Evolutionary conservation across 2,888 invertebrate genomes (phyloP), one percentile per base, ranked within the genome.

Genomic region (Kuschelorhynchus macadamiae): DNA sequence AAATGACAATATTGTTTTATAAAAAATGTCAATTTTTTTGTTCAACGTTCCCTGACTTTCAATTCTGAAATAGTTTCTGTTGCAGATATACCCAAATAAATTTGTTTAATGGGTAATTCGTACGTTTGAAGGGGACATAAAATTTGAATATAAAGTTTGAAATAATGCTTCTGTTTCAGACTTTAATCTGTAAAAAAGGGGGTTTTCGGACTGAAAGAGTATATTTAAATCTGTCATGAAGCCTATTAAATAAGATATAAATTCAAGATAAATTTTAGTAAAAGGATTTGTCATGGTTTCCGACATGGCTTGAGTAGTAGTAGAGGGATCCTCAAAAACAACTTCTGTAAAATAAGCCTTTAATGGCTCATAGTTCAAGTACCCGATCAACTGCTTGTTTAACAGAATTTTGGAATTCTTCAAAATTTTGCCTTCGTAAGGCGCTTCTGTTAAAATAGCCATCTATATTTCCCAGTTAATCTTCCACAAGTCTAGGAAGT

Each of bases 321-420:
- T 61, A 3, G 75, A 76, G 9, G 76, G 78, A 64, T 80, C 76
- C 46, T 63, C 30, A 64, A 76, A 78, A 4, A 75, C 71, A 21
- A 52, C 4, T 64, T 74, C 64, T 49, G 42, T 72, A 9, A 78
- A 75, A 65, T 81, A 80, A 7, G 70, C 74, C 65, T 74, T 67
- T 8, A 81, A 60, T 17, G 76, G 74, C 41, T 66, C 61, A 74
- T 77, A 80, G 79, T 63, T 80, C 79, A n/a, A 81, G 67, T 11
- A 79, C 74, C 39, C 81, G 67, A 61, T 79, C 77, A 4, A 80
- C 77, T 72, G 77, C 79, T 9, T 64, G 69, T 74, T 81, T 77
- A 33, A 74, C n/a, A 12, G 79, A 81, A 5, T 67, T 46, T 73
- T 81, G 79, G 57, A 81, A 78, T 62, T 80, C 77, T 68, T 71